phyloP scores from a whole-genome alignment of 2,113 vertebrate genomes.

The Paradisaea rubra region DNA sequence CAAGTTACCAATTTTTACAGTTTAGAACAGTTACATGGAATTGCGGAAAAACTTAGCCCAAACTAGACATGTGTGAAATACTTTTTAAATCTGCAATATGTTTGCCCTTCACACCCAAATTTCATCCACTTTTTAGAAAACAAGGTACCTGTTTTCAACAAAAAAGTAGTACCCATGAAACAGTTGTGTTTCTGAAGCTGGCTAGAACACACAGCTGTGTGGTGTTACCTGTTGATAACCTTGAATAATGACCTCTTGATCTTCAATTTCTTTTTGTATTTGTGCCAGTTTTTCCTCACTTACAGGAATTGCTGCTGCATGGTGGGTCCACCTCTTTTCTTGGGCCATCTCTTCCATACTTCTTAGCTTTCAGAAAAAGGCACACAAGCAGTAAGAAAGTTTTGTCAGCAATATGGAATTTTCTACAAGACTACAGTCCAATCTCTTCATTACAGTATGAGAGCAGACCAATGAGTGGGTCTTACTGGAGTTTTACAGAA shows the following conservation, averaged over 20 bases:
- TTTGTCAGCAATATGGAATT: neutral
- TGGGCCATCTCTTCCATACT: slow-evolving; percentile 74
- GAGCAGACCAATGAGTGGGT: neutral
- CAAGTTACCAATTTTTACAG: neutral
- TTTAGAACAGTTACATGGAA: neutral
- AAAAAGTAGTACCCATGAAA: neutral
- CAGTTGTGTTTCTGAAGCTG: neutral
- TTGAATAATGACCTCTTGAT: slow-evolving; percentile 88
- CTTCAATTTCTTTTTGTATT: slow-evolving; percentile 83
- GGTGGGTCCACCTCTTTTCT: slow-evolving; percentile 62
- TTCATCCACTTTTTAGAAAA: neutral
- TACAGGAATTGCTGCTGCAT: slow-evolving; percentile 49
- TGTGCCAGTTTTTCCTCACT: slow-evolving; percentile 77
- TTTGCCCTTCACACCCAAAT: neutral
- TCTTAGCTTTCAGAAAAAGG: slow-evolving; percentile 71
- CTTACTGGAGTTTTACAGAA: neutral
- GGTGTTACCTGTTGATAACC: slow-evolving; percentile 87
- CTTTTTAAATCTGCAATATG: neutral
- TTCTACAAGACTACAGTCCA: neutral
- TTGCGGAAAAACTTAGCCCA: neutral
- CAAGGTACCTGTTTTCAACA: neutral
- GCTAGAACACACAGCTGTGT: neutral
- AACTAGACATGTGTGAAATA: neutral
- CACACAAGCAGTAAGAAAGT: neutral
- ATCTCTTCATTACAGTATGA: neutral